These are phyloP conservation scores for Tromatobia lineatoria DNA, from an alignment of 2,888 invertebrate species.

Conservation along the genomic window DNA sequence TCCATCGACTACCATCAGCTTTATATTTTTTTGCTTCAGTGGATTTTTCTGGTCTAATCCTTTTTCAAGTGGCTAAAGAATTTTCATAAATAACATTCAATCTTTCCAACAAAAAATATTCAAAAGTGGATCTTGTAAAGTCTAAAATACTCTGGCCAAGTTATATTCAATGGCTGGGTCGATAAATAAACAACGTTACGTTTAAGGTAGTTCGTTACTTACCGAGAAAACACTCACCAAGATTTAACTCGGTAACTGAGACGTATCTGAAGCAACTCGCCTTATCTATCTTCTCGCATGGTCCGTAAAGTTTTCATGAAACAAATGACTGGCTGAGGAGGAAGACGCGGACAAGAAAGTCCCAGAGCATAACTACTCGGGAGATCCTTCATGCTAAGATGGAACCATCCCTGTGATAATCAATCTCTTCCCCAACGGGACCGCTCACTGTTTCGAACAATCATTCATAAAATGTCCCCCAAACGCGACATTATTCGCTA, in stretches of 20 bases:
- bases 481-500: slow-evolving; percentile 24
- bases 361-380: slow-evolving; percentile 15
- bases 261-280: neutral
- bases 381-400: slow-evolving; percentile 21
- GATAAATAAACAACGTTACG: neutral
- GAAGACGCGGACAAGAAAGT: neutral
- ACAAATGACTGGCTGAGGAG: slow-evolving; percentile 19
- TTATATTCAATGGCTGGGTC: neutral
- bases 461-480: slow-evolving; percentile 16
- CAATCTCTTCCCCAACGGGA: slow-evolving; percentile 28
- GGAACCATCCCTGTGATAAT: slow-evolving; percentile 3
- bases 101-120: too few relatives aligned
- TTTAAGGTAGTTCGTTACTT: neutral
- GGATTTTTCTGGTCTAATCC: too few relatives aligned
- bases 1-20: too few relatives aligned
- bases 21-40: too few relatives aligned
- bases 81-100: too few relatives aligned
- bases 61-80: too few relatives aligned
- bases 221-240: neutral
- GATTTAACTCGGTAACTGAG: neutral
- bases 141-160: neutral
- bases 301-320: slow-evolving; percentile 6
- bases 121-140: too few relatives aligned
- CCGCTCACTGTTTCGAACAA: slow-evolving; percentile 16
- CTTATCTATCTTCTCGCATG: slow-evolving; percentile 17